Percentiles rank a stretch among this genome's conserved stretches.
Conservation (phyloP, 1,140 invertebrate species). For the Trichonephila clavipes region DNA sequence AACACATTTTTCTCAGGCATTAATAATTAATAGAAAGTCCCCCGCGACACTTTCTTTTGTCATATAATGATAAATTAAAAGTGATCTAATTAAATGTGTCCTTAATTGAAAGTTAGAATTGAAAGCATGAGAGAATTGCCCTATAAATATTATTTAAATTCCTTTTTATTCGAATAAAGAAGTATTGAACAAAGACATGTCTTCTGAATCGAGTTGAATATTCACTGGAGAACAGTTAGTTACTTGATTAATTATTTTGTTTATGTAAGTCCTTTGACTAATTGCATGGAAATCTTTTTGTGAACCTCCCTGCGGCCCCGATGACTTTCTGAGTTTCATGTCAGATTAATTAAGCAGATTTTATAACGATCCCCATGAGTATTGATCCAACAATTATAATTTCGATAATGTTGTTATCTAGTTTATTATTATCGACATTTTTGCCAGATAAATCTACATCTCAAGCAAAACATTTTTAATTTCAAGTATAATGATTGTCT, state of each 20-base stretch:
- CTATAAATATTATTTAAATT: conserved; percentile 43
- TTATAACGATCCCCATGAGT: not conserved
- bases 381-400: not conserved
- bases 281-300: not conserved
- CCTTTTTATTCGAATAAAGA: conserved; percentile 40
- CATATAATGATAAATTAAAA: conserved; percentile 25
- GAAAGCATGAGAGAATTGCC: not conserved
- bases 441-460: not conserved
- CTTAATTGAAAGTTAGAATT: not conserved
- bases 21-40: too few relatives aligned
- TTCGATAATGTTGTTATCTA: not conserved
- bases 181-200: conserved; percentile 37
- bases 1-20: too few relatives aligned
- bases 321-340: not conserved
- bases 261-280: too few relatives aligned
- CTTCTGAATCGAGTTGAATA: conserved; percentile 14
- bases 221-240: conserved; percentile 32
- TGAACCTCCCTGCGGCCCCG: not conserved
- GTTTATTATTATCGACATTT: not conserved
- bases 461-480: too few relatives aligned
- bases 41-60: too few relatives aligned
- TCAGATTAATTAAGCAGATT: conserved; percentile 35
- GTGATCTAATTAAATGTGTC: conserved; percentile 7
- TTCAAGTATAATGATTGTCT: too few relatives aligned
- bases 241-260: not conserved